Conservation (phyloP, 2,888 invertebrate species). For the Melipona beecheii region DNA sequence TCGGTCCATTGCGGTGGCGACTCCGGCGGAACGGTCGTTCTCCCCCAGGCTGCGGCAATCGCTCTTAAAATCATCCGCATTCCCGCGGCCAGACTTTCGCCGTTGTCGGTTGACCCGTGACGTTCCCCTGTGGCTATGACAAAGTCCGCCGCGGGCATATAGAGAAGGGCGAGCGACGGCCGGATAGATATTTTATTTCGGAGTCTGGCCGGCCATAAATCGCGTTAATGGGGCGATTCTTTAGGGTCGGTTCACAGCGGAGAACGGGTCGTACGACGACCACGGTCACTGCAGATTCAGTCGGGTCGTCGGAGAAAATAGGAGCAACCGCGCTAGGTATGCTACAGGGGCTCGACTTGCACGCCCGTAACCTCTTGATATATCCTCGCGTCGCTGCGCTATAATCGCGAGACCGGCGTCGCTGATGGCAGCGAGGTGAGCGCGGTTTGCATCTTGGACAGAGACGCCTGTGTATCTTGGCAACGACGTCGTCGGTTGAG, state of each 20-base stretch:
- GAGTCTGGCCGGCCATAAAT: slow-evolving; percentile 72
- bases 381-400: slow-evolving; percentile 77
- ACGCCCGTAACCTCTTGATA: slow-evolving; percentile 80
- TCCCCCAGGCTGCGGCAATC: not conserved
- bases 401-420: slow-evolving; percentile 72
- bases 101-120: slow-evolving; percentile 51
- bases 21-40: not conserved
- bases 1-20: slow-evolving; percentile 26
- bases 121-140: slow-evolving; percentile 56
- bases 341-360: slow-evolving; percentile 76
- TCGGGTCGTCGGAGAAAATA: slow-evolving; percentile 12
- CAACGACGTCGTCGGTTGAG: slow-evolving; percentile 83
- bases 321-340: slow-evolving; percentile 55
- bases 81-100: slow-evolving; percentile 38
- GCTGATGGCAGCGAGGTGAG: slow-evolving; percentile 70
- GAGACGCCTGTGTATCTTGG: slow-evolving; percentile 81
- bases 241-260: slow-evolving; percentile 67
- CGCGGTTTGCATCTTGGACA: slow-evolving; percentile 65
- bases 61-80: slow-evolving; percentile 41
- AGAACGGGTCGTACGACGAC: slow-evolving; percentile 43
- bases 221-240: slow-evolving; percentile 79
- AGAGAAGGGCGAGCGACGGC: slow-evolving; percentile 24
- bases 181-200: slow-evolving; percentile 75
- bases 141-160: slow-evolving; percentile 45
- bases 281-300: slow-evolving; percentile 28